These are phyloP conservation scores for Crossaster papposus DNA, from an alignment of 53 echinoderm and acorn worm species.

Conservation along the genomic window DNA sequence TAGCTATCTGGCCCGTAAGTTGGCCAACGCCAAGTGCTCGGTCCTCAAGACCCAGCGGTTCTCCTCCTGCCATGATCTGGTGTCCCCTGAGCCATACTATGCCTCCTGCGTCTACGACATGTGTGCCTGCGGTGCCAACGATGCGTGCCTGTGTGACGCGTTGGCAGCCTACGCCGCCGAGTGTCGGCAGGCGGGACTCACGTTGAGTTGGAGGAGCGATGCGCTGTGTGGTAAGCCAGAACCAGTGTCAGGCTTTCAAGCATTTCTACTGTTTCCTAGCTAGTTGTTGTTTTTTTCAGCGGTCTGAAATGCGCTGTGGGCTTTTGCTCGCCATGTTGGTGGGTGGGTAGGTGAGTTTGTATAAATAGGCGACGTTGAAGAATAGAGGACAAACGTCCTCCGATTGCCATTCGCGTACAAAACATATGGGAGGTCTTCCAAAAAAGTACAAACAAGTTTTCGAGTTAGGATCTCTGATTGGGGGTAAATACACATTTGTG, in stretches of 20 bases:
- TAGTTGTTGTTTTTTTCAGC: neutral
- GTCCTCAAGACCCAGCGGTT: constrained; percentile 89
- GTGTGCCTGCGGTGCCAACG: constrained; percentile 89
- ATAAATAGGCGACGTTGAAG: too few species aligned
- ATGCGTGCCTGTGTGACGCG: constrained; percentile 91
- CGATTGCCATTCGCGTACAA: too few species aligned
- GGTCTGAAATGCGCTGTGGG: neutral
- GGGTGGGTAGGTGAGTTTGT: too few species aligned
- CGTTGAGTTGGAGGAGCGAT: constrained; percentile 81
- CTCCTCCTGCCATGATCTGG: constrained; percentile 71
- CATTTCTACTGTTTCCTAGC: neutral
- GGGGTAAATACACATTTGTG: too few species aligned
- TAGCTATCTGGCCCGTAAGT: constrained; percentile 87
- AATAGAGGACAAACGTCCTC: too few species aligned
- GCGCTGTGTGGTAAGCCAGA: constrained; percentile 87
- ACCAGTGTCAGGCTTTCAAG: neutral
- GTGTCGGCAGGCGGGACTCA: constrained; percentile 84
- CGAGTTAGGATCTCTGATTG: too few species aligned
- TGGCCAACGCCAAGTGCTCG: constrained; percentile 93
- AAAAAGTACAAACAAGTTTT: too few species aligned
- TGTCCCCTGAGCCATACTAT: constrained; percentile 91
- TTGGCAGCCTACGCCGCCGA: constrained; percentile 97
- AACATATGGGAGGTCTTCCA: too few species aligned
- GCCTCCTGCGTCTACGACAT: constrained; percentile 97
- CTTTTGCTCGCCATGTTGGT: too few species aligned